Conservation (phyloP, 2,888 invertebrate genomes). For the Neocrepidodera transversa region DNA sequence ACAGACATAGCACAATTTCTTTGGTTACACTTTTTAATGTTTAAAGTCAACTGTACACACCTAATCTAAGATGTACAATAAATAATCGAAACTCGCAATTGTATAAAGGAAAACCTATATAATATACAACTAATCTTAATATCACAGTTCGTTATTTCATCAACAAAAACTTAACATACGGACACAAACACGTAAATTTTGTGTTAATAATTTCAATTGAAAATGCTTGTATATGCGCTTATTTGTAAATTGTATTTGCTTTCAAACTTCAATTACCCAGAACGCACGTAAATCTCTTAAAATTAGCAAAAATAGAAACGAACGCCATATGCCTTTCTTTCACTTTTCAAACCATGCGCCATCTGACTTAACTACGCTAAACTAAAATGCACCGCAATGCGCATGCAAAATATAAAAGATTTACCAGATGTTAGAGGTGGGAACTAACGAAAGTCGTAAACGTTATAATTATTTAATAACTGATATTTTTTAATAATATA, state of each 20-base stretch:
- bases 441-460: background rate
- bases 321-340: constrained; percentile 56
- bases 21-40: constrained; percentile 48
- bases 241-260: constrained; percentile 43
- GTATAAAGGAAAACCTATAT: constrained; percentile 54
- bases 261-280: constrained; percentile 44
- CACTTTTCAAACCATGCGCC: constrained; percentile 44
- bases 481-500: no score
- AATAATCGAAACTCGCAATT: constrained; percentile 50
- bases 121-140: constrained; percentile 55
- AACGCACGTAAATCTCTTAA: constrained; percentile 48
- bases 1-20: constrained; percentile 50
- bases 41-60: constrained; percentile 44
- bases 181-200: constrained; percentile 50
- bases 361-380: constrained; percentile 44
- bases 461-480: no score
- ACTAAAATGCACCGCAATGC: constrained; percentile 31
- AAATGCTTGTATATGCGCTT: constrained; percentile 45
- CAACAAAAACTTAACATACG: constrained; percentile 55
- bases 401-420: constrained; percentile 16
- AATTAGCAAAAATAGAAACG: constrained; percentile 55
- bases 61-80: constrained; percentile 50
- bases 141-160: constrained; percentile 56
- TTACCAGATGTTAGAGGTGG: background rate
- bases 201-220: constrained; percentile 42